Percentiles rank a stretch among this genome's conserved stretches.
These are phyloP conservation scores for Xanthia icteritia DNA, from an alignment of 2,888 invertebrate genomes.

Conservation along the genomic window DNA sequence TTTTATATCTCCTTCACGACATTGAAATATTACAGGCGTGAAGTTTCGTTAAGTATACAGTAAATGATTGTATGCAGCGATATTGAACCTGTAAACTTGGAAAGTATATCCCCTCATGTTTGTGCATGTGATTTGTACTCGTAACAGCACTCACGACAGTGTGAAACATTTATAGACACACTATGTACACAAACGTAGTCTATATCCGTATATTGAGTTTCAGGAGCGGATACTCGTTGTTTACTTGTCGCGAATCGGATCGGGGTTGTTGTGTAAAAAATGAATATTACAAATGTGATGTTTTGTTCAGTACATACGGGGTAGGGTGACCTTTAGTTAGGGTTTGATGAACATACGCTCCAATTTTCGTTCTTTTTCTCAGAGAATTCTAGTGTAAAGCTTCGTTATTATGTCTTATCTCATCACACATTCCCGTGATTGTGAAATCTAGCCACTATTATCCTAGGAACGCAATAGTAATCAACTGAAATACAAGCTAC, in stretches of 20 bases:
- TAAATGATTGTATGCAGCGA: constrained; percentile 20
- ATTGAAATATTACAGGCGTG: constrained; percentile 27
- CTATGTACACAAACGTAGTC: constrained; percentile 45
- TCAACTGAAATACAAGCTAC: not conserved
- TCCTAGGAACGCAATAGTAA: not conserved
- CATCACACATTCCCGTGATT: not conserved
- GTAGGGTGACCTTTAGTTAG: constrained; percentile 10
- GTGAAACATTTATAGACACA: constrained; percentile 61
- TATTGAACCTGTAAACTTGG: constrained; percentile 40
- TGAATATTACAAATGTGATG: constrained; percentile 21
- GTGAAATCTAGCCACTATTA: not conserved
- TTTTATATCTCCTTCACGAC: not conserved
- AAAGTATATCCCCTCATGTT: constrained; percentile 57
- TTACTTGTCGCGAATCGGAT: constrained; percentile 56
- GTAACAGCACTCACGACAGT: constrained; percentile 57
- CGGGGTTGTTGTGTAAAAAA: constrained; percentile 42
- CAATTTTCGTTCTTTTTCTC: not conserved
- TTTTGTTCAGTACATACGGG: not conserved
- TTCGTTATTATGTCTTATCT: constrained; percentile 5
- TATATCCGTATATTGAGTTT: constrained; percentile 55
- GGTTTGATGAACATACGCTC: constrained; percentile 17
- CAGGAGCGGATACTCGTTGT: constrained; percentile 54
- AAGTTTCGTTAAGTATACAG: constrained; percentile 15
- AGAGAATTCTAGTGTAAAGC: not conserved
- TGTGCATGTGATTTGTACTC: constrained; percentile 58